Evolutionary conservation across 2,797 vertebrate species (phyloP).

Genomic region (Cynodonichthys magdalenae): DNA sequence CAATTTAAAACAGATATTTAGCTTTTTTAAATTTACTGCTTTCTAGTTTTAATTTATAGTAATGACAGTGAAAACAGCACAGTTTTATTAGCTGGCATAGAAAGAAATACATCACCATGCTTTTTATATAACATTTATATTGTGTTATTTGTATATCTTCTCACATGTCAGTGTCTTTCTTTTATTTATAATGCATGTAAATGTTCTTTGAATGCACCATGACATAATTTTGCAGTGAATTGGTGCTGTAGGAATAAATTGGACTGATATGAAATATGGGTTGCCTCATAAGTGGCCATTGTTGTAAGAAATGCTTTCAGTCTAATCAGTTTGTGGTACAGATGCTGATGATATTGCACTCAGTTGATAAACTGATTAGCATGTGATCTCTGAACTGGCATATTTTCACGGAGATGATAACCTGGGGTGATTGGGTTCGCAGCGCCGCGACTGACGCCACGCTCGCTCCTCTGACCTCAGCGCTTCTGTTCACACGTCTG

Average conservation of each 20-base stretch:
- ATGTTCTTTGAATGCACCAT: not conserved
- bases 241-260: too few relatives aligned
- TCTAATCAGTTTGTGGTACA: not conserved
- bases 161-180: too few relatives aligned
- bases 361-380: constrained; percentile 13
- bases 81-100: not conserved
- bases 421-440: constrained; percentile 38
- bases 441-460: not conserved
- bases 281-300: not conserved
- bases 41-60: too few relatives aligned
- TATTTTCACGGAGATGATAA: constrained; percentile 34
- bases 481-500: constrained; percentile 31
- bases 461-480: constrained; percentile 6
- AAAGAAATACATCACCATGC: not conserved
- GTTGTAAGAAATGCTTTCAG: not conserved
- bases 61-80: not conserved
- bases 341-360: constrained; percentile 14
- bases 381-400: constrained; percentile 42
- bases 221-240: too few relatives aligned
- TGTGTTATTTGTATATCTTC: not conserved
- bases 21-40: not conserved
- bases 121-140: not conserved
- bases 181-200: too few relatives aligned
- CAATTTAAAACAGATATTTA: too few relatives aligned
- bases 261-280: too few relatives aligned